Conservation (phyloP, 1,140 invertebrate species). For the Gryon sp. region DNA sequence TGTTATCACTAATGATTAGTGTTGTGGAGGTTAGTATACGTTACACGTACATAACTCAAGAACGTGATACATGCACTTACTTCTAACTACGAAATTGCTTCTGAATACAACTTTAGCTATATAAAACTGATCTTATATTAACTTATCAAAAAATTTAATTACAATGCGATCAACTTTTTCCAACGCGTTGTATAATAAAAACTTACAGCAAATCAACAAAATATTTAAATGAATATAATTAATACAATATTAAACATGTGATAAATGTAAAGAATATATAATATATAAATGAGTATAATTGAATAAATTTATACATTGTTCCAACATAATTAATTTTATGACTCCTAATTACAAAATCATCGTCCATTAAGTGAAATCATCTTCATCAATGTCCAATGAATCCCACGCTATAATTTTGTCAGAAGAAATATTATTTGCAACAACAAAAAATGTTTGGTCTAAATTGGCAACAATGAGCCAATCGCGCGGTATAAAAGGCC, state of each 20-base stretch:
- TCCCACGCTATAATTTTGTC: not conserved
- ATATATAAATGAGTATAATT: too few relatives aligned
- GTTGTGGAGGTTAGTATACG: conserved; percentile 30
- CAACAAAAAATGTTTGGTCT: not conserved
- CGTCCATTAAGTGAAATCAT: too few relatives aligned
- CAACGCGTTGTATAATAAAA: too few relatives aligned
- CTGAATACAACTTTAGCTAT: conserved; percentile 37
- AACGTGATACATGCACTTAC: conserved; percentile 15
- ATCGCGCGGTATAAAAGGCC: conserved; percentile 71
- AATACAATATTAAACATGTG: too few relatives aligned
- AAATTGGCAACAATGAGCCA: conserved; percentile 26
- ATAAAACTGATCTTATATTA: conserved; percentile 39
- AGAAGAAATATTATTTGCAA: not conserved
- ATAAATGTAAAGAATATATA: too few relatives aligned
- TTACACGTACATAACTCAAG: conserved; percentile 39
- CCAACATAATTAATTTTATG: too few relatives aligned
- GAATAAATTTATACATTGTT: too few relatives aligned
- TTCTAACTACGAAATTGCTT: conserved; percentile 36
- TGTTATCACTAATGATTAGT: conserved; percentile 60
- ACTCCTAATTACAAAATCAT: too few relatives aligned
- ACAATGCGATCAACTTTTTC: too few relatives aligned
- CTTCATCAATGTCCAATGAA: too few relatives aligned
- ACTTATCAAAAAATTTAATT: conserved; percentile 22
- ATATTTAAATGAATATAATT: too few relatives aligned
- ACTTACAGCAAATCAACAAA: too few relatives aligned